Evolutionary conservation across 2,888 invertebrate species (phyloP).

Genomic region (Aporophyla lueneburgensis): DNA sequence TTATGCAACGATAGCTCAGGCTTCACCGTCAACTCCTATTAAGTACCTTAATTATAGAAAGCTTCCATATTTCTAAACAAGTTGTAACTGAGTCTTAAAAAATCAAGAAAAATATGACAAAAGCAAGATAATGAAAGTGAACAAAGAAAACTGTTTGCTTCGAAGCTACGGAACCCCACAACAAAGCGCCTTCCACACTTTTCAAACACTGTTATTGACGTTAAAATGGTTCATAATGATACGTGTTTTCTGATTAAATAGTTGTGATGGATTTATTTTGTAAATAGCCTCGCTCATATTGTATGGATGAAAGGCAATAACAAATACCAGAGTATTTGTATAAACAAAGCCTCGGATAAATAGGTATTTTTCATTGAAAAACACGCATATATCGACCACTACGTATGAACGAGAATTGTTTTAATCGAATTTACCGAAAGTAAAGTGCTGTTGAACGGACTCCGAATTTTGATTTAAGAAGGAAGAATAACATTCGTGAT

Average conservation of each 20-base stretch:
- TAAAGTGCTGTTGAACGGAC: neutral
- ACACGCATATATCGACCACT: neutral
- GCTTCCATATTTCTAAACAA: neutral
- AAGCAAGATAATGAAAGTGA: constrained; percentile 9
- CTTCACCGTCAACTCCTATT: neutral
- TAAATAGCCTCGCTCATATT: constrained; percentile 21
- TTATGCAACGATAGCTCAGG: neutral
- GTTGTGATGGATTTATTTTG: constrained; percentile 10
- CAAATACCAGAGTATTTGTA: constrained; percentile 29
- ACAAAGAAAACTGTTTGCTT: constrained; percentile 31
- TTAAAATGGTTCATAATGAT: constrained; percentile 6
- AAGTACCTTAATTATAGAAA: neutral
- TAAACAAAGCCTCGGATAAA: constrained; percentile 26
- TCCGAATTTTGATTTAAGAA: neutral
- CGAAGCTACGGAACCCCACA: constrained; percentile 11
- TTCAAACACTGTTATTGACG: constrained; percentile 31
- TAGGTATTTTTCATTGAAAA: constrained; percentile 5
- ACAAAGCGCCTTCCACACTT: constrained; percentile 14
- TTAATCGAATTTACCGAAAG: no score
- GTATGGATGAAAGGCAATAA: constrained; percentile 29
- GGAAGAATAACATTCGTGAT: no score
- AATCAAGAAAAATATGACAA: constrained; percentile 13
- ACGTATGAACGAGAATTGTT: neutral
- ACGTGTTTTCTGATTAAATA: constrained; percentile 21
- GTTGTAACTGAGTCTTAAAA: neutral